Percentiles rank a stretch among this genome's conserved stretches.
phyloP scores from a whole-genome alignment of 2,113 vertebrate genomes.

The Mellivora capensis region DNA sequence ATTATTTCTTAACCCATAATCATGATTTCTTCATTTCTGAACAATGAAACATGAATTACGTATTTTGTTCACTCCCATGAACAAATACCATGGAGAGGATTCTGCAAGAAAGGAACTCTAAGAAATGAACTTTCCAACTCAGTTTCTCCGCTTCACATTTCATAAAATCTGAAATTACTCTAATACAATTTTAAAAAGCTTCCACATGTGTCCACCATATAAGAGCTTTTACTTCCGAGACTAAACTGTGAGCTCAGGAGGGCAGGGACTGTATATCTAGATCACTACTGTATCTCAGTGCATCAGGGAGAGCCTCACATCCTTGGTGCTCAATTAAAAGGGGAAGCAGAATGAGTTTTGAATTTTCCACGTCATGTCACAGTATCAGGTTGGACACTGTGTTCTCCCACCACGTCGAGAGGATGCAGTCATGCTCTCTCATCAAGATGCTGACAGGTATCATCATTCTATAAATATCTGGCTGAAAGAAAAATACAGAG shows the following conservation, averaged over 20 bases:
- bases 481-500: background rate
- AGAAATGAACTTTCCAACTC: background rate
- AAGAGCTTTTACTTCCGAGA: background rate
- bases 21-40: slow-evolving; percentile 30
- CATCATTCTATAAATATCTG: background rate
- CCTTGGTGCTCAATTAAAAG: background rate
- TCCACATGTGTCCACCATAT: background rate
- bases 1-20: slow-evolving; percentile 39
- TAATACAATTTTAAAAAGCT: background rate
- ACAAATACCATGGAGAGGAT: background rate
- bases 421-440: slow-evolving; percentile 23
- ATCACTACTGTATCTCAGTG: background rate
- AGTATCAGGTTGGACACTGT: slow-evolving; percentile 3
- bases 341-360: background rate
- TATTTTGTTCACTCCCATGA: background rate
- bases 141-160: background rate
- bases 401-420: background rate
- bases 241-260: background rate
- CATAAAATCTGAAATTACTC: background rate
- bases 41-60: slow-evolving; percentile 19
- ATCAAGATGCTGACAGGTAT: slow-evolving; percentile 50
- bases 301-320: background rate
- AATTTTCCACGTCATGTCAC: background rate
- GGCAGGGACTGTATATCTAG: background rate
- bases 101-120: background rate